Conservation (phyloP, 2,888 invertebrate genomes). For the Euplexia lucipara region DNA sequence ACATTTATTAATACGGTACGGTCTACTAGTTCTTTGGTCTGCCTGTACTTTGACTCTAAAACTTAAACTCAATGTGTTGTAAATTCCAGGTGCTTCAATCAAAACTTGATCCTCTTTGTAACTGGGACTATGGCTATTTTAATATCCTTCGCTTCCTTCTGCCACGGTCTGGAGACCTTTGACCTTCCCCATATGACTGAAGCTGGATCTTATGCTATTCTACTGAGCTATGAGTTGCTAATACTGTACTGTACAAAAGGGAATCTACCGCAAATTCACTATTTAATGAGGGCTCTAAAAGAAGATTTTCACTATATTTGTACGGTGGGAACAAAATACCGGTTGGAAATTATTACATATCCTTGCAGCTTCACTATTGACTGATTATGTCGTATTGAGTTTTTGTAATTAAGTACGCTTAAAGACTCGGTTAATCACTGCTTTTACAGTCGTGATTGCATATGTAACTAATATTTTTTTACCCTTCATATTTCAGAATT, state of each 20-base stretch:
- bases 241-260: conserved; percentile 69
- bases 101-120: conserved; percentile 51
- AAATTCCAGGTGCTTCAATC: conserved; percentile 67
- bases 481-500: conserved; percentile 63
- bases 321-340: conserved; percentile 51
- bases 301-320: conserved; percentile 77
- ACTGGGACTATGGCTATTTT: conserved; percentile 8
- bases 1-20: too few species aligned
- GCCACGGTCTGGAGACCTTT: conserved; percentile 64
- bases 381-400: not conserved
- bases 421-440: too few species aligned
- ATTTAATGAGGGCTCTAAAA: conserved; percentile 68
- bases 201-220: conserved; percentile 71
- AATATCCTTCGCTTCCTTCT: conserved; percentile 43
- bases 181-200: conserved; percentile 73
- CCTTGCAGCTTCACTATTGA: not conserved
- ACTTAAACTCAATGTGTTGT: not conserved
- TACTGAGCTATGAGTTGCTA: conserved; percentile 73
- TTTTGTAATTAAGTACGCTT: too few species aligned
- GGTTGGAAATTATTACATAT: conserved; percentile 21
- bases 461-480: too few species aligned
- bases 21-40: too few species aligned
- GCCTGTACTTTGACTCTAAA: too few species aligned
- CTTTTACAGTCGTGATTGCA: too few species aligned
- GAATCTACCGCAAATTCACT: conserved; percentile 70